Evolutionary conservation across 2,888 invertebrate species (phyloP).

Genomic region (Xiphydria camelus): DNA sequence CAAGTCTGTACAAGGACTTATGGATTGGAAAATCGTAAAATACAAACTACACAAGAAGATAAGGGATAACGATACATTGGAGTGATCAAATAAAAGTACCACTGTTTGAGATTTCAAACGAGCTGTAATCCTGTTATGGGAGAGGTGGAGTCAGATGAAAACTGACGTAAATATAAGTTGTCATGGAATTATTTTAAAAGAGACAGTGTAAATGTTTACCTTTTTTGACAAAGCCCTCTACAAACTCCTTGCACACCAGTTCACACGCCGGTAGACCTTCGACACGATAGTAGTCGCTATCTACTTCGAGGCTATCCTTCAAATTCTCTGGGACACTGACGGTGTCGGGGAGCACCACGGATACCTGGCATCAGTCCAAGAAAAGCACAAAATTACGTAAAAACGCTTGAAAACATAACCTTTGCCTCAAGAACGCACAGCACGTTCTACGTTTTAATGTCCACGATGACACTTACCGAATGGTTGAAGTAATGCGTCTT

Average conservation of each 20-base stretch:
- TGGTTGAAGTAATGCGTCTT: conserved; percentile 60
- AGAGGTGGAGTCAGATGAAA: no score
- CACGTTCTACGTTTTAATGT: conserved; percentile 13
- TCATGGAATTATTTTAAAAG: no score
- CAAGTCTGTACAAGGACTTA: no score
- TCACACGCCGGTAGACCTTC: conserved; percentile 56
- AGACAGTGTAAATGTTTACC: no score
- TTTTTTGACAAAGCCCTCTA: conserved; percentile 63
- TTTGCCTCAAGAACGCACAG: neutral
- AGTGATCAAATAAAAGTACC: no score
- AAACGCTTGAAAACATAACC: conserved; percentile 17
- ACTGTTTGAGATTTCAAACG: no score
- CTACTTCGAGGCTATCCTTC: conserved; percentile 52
- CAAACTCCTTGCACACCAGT: conserved; percentile 60
- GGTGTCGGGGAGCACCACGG: conserved; percentile 61
- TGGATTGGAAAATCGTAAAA: no score
- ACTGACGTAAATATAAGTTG: no score
- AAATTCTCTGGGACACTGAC: conserved; percentile 54
- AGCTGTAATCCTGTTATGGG: no score
- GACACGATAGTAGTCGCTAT: conserved; percentile 63
- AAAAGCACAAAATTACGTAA: conserved; percentile 41
- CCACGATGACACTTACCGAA: conserved; percentile 62
- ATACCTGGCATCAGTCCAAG: conserved; percentile 59
- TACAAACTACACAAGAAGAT: no score
- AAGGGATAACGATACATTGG: no score